Base-by-base conservation (phyloP, 2,113 vertebrate genomes). In the Notechis scutatus region DNA sequence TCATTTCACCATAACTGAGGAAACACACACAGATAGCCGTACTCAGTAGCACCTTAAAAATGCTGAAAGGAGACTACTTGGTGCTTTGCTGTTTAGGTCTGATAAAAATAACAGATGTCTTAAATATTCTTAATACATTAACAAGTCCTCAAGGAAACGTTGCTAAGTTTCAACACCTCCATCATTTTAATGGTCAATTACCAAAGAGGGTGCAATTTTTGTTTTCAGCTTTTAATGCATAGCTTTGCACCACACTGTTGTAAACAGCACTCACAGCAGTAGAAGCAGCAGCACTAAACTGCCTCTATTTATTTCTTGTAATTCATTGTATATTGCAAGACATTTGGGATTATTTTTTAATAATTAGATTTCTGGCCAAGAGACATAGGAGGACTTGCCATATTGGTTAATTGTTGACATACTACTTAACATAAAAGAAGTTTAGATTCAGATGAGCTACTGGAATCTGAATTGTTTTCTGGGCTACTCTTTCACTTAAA, bases 31-130 rank as follows among this genome's bases (percentile, higher is more conserved):
- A 59, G 89, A 93, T 56, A 90, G 69, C 85, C 85, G 23, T 61
- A 93, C 34, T 92, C 55, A 64, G 47, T 20, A 47, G 34, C 59
- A 55, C 86, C 56, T 89, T 92, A 92, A 88, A 93, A 61, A 91
- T n/a, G 26, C 92, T 92, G 26, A 64, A 85, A 69, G 55, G 4
- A 18, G 88, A 90, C 50, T 61, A 88, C 81, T 93, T 81, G 59
- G 85, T 69, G 88, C 89, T 91, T 81, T 91, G 10, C 55, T 93
- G 85, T 91, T 92, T 91, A 94, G 85, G 88, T 81, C 89, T 93
- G 92, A 92, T 92, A 91, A 94, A 93, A 93, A 91, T 91, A 93
- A 91, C 91, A 88, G 64, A 56, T 93, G 64, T 92, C 89, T 93
- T 93, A 93, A 92, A 90, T 94, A 90, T 42, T 59, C 86, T 92